These are phyloP conservation scores for Pheosia gnoma DNA, from an alignment of 2,888 invertebrate species.

Conservation along the genomic window DNA sequence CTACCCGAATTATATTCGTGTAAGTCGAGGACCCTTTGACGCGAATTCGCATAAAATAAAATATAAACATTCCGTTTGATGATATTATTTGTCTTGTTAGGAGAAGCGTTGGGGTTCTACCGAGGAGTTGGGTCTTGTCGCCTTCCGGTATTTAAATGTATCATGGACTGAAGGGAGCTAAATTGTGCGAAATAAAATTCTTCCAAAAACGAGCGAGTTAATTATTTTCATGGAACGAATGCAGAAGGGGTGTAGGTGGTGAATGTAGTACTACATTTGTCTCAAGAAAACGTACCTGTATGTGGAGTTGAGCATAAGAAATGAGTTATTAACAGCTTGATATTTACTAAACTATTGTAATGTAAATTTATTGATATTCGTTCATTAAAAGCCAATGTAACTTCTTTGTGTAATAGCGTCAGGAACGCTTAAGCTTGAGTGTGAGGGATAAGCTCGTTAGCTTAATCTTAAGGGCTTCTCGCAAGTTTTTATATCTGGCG, in stretches of 20 bases:
- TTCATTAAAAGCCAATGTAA: neutral
- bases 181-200: neutral
- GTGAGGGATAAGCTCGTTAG: neutral
- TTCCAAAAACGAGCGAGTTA: neutral
- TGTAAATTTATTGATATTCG: too few species aligned
- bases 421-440: neutral
- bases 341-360: too few species aligned
- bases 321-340: too few species aligned
- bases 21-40: conserved; percentile 42
- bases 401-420: neutral
- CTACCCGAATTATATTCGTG: conserved; percentile 41
- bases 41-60: conserved; percentile 40
- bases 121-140: neutral
- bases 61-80: conserved; percentile 43
- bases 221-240: too few species aligned
- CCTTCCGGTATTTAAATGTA: neutral
- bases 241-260: too few species aligned
- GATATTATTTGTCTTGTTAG: conserved; percentile 40
- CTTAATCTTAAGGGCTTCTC: neutral
- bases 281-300: too few species aligned
- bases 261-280: too few species aligned
- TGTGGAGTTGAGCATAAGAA: too few species aligned
- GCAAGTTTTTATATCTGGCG: neutral
- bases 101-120: conserved; percentile 9
- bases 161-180: neutral